Evolutionary conservation across 2,888 invertebrate species (phyloP).

Genomic region (Plebejus melissa): DNA sequence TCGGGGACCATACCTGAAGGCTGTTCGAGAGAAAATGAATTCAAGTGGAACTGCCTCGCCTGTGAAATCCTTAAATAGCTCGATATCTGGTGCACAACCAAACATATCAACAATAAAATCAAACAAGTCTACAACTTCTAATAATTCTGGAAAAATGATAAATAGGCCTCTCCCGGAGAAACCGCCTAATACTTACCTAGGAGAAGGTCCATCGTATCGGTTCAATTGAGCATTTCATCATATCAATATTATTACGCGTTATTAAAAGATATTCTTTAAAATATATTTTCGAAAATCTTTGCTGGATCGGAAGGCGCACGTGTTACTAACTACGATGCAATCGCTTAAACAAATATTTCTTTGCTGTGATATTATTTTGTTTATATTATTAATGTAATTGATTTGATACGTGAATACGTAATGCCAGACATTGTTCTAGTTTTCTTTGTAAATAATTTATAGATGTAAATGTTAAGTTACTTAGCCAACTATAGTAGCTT

Average conservation of each 20-base stretch:
- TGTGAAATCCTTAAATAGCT: conserved; percentile 45
- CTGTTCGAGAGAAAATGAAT: conserved; percentile 78
- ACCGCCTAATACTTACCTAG: conserved; percentile 63
- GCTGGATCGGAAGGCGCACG: neutral
- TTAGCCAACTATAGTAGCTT: conserved; percentile 30
- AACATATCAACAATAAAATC: conserved; percentile 52
- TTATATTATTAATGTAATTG: conserved; percentile 52
- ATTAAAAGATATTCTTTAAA: neutral
- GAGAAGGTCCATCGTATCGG: conserved; percentile 63
- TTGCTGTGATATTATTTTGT: conserved; percentile 73
- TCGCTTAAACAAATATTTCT: conserved; percentile 54
- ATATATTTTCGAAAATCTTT: neutral
- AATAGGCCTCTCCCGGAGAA: conserved; percentile 85
- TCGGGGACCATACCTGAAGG: conserved; percentile 80
- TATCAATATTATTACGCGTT: neutral
- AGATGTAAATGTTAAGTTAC: conserved; percentile 37
- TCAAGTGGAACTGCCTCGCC: conserved; percentile 43
- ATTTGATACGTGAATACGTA: conserved; percentile 48
- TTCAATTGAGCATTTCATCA: conserved; percentile 47
- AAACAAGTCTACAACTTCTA: conserved; percentile 55
- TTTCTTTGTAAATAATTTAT: conserved; percentile 57
- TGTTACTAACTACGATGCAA: conserved; percentile 33
- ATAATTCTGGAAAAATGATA: conserved; percentile 79
- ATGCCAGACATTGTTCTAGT: conserved; percentile 51
- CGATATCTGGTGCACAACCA: conserved; percentile 43